These are phyloP conservation scores for Theristicus caerulescens DNA, from an alignment of 2,113 vertebrate species.

Conservation along the genomic window DNA sequence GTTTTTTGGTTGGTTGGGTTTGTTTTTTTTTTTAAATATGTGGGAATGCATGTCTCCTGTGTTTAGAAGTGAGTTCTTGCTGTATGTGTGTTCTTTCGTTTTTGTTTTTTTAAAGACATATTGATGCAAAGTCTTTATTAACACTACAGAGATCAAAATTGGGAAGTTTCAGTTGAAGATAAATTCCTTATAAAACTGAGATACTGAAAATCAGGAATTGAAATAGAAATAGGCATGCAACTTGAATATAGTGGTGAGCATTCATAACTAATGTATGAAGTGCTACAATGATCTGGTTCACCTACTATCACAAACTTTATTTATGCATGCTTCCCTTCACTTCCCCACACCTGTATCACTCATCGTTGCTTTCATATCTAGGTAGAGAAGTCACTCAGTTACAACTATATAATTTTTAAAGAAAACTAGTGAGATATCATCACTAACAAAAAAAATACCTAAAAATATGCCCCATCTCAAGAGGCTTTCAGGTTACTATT, in stretches of 20 bases:
- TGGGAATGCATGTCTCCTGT: background rate
- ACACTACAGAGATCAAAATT: background rate
- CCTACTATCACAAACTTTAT: background rate
- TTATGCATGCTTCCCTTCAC: background rate
- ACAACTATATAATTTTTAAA: background rate
- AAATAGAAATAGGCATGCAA: background rate
- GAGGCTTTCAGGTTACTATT: background rate
- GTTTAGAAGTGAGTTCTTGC: background rate
- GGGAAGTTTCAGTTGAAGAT: background rate
- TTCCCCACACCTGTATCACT: background rate
- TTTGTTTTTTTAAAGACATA: background rate
- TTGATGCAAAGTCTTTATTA: background rate
- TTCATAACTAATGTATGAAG: background rate
- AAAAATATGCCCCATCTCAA: background rate
- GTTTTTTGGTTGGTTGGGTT: background rate
- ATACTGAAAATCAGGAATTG: background rate
- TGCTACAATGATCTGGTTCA: background rate
- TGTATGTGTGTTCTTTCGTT: rapidly evolving
- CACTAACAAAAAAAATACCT: background rate
- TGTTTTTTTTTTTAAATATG: background rate
- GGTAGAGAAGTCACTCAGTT: background rate
- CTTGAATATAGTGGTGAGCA: background rate
- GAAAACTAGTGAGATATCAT: background rate
- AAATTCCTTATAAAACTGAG: background rate
- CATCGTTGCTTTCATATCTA: background rate